Evolutionary conservation across 2,113 vertebrate species (phyloP).

Genomic region (Neopipo cinnamomea): DNA sequence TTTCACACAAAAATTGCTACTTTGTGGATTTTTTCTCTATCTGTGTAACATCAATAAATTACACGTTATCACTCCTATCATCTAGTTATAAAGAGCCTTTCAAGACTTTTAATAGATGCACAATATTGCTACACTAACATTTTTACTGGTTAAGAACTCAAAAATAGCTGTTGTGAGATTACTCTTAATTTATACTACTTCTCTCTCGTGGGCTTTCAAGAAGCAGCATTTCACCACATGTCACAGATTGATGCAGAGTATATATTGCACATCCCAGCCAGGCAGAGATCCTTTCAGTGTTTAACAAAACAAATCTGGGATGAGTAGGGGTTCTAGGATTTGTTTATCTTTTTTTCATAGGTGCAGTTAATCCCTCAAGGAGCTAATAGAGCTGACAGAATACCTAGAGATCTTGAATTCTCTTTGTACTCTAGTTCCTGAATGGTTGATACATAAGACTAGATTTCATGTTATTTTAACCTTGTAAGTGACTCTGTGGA

Average conservation of each 20-base stretch:
- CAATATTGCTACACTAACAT: slow-evolving; percentile 55
- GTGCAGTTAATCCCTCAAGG: background rate
- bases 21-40: slow-evolving; percentile 17
- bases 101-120: slow-evolving; percentile 64
- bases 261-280: background rate
- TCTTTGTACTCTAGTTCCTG: background rate
- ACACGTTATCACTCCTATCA: slow-evolving; percentile 62
- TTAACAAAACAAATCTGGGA: slow-evolving; percentile 11
- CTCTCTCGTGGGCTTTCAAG: slow-evolving; percentile 49
- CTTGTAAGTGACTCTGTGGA: background rate
- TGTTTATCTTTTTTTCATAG: background rate
- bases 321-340: background rate
- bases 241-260: slow-evolving; percentile 28
- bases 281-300: slow-evolving; percentile 4
- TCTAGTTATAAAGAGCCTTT: slow-evolving; percentile 65
- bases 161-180: slow-evolving; percentile 62
- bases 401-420: background rate
- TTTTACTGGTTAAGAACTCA: slow-evolving; percentile 55
- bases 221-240: slow-evolving; percentile 28
- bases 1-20: slow-evolving; percentile 57
- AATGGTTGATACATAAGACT: background rate
- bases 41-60: slow-evolving; percentile 61
- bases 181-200: slow-evolving; percentile 59
- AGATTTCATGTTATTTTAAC: background rate
- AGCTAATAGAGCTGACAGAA: background rate